A percentile compares a stretch with the other conserved stretches of the same genome.
These are phyloP conservation scores for Gymnocypris eckloni DNA, from an alignment of 2,797 vertebrate genomes.

Conservation along the genomic window DNA sequence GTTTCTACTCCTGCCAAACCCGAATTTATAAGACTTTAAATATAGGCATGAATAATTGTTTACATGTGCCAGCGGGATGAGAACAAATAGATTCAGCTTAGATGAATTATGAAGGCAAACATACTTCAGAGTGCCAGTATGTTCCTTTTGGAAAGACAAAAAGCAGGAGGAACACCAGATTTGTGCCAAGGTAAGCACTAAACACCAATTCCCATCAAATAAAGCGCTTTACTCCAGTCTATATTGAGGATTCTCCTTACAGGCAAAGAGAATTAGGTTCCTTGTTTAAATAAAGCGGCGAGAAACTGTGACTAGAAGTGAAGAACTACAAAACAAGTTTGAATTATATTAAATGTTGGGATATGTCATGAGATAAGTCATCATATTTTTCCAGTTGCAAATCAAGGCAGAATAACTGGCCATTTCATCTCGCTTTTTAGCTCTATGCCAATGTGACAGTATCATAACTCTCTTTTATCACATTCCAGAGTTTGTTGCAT, in stretches of 20 bases:
- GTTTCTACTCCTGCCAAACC: slow-evolving; percentile 14
- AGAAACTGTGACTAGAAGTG: not conserved
- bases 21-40: not conserved
- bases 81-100: slow-evolving; percentile 30
- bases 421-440: slow-evolving; percentile 38
- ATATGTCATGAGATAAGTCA: slow-evolving; percentile 9
- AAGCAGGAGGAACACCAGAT: slow-evolving; percentile 4
- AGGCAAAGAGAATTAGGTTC: not conserved
- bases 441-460: slow-evolving; percentile 34
- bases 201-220: not conserved
- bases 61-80: slow-evolving; percentile 13
- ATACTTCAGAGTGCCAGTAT: not conserved
- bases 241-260: not conserved
- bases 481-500: slow-evolving; percentile 42
- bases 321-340: slow-evolving; percentile 4
- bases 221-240: slow-evolving; percentile 1
- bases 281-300: not conserved
- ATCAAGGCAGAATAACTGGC: slow-evolving; percentile 24
- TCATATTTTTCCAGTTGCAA: slow-evolving; percentile 5
- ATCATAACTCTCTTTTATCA: slow-evolving; percentile 42
- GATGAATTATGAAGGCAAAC: slow-evolving; percentile 34
- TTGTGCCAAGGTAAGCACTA: slow-evolving; percentile 21
- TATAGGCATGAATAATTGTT: slow-evolving; percentile 12
- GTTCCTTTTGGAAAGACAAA: slow-evolving; percentile 31
- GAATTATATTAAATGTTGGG: slow-evolving; percentile 2